phyloP scores from a whole-genome alignment of 2,113 vertebrate species.

The Hirundichthys speculiger region DNA sequence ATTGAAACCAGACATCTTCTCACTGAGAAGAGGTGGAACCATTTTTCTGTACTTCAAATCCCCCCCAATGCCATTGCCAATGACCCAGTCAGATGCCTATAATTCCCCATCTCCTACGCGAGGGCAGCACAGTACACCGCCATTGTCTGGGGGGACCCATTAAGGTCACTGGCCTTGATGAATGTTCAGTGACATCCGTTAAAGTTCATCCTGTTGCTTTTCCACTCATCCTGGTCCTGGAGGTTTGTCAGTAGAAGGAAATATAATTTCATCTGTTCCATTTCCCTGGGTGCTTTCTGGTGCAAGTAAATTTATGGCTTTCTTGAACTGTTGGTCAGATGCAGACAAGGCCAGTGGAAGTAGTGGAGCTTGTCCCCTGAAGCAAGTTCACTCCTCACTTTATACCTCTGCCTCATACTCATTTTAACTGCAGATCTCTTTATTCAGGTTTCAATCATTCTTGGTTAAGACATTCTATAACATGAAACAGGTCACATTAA shows the following conservation, averaged over 20 bases:
- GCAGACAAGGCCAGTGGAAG: slow-evolving; percentile 12
- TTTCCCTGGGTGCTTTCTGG: slow-evolving; percentile 23
- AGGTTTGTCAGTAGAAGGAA: slow-evolving; percentile 37
- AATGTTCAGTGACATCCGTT: slow-evolving; percentile 43
- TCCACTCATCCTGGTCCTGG: slow-evolving; percentile 28
- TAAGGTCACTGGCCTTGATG: slow-evolving; percentile 42
- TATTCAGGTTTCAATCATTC: not conserved
- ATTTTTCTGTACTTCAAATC: not conserved
- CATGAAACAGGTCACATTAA: no score
- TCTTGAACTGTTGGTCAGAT: slow-evolving; percentile 16
- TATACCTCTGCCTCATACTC: not conserved
- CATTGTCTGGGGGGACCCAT: slow-evolving; percentile 30
- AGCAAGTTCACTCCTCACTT: no score
- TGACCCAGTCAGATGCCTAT: slow-evolving; percentile 6
- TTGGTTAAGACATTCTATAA: no score
- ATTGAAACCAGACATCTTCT: no score
- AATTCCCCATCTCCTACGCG: slow-evolving; percentile 8
- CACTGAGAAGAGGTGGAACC: no score
- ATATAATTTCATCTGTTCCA: slow-evolving; percentile 38
- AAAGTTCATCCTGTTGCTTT: slow-evolving; percentile 50
- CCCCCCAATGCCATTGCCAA: not conserved
- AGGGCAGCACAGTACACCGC: slow-evolving; percentile 11
- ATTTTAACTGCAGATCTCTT: not conserved
- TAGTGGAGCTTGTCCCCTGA: not conserved
- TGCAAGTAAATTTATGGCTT: slow-evolving; percentile 46